phyloP scores from a whole-genome alignment of 2,113 vertebrate species.

The Arizona elegans region DNA sequence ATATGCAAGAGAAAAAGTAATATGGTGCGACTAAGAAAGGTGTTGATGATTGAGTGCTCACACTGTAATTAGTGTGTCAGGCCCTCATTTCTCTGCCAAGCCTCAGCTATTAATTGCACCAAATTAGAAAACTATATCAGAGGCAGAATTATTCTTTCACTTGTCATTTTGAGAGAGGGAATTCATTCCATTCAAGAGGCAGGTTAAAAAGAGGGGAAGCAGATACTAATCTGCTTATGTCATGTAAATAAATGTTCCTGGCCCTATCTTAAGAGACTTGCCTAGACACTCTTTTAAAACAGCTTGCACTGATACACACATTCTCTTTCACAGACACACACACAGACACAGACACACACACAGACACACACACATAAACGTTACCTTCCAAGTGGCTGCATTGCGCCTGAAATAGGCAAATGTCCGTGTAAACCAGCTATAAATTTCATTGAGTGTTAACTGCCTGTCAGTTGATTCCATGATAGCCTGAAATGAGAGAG shows the following conservation, averaged over 20 bases:
- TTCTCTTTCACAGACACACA: background rate
- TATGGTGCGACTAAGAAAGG: constrained; percentile 96
- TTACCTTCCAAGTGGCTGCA: constrained; percentile 99
- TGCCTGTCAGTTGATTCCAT: constrained; percentile 99
- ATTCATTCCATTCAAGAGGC: constrained; percentile 87
- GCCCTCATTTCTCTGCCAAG: constrained; percentile 91
- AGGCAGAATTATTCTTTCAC: constrained; percentile 96
- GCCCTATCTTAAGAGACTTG: constrained; percentile 70
- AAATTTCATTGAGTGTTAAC: constrained; percentile 99
- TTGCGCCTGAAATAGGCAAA: constrained; percentile 99
- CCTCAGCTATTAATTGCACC: constrained; percentile 98
- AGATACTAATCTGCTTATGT: constrained; percentile 84
- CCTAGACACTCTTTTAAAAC: constrained; percentile 61
- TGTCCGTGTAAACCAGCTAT: constrained; percentile 99
- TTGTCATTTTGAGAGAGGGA: constrained; percentile 96
- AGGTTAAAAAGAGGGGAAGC: constrained; percentile 84
- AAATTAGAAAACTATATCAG: constrained; percentile 99
- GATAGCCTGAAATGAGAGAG: constrained; percentile 98
- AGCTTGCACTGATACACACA: constrained; percentile 17
- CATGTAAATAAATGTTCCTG: constrained; percentile 88
- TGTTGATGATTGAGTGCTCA: constrained; percentile 99
- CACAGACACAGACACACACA: background rate
- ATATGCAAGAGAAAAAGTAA: constrained; percentile 93
- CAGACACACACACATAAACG: constrained; percentile 38
- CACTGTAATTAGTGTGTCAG: constrained; percentile 98